phyloP scores from a whole-genome alignment of 2,797 vertebrate species.

The Rachycentron canadum region DNA sequence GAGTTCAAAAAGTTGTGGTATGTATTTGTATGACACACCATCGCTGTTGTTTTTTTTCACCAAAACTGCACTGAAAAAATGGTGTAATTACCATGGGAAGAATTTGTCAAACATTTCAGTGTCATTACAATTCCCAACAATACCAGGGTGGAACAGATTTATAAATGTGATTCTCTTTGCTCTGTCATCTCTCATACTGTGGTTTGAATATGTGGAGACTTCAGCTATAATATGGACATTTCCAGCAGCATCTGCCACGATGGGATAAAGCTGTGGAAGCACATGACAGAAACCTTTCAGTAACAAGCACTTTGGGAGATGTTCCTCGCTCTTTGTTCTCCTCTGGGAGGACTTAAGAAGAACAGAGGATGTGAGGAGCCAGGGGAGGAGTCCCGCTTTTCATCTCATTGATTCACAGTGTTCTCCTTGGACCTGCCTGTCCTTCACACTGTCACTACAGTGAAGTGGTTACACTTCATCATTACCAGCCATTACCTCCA shows the following conservation, averaged over 20 bases:
- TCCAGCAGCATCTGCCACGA: constrained; percentile 7
- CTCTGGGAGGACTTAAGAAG: constrained; percentile 36
- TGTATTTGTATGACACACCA: background rate
- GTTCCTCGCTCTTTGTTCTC: constrained; percentile 32
- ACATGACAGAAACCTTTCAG: constrained; percentile 28
- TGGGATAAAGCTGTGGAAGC: constrained; percentile 3
- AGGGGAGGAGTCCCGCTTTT: constrained; percentile 34
- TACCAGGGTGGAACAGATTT: background rate
- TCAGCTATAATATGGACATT: constrained; percentile 23
- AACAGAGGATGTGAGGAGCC: constrained; percentile 33
- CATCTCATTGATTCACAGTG: constrained; percentile 34
- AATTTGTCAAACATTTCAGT: background rate
- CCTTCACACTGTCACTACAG: constrained; percentile 44
- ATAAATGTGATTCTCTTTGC: background rate
- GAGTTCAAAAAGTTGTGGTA: background rate
- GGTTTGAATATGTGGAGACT: background rate
- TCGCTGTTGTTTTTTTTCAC: background rate
- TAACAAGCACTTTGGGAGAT: constrained; percentile 50
- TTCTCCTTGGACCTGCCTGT: constrained; percentile 44
- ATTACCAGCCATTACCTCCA: constrained; percentile 32
- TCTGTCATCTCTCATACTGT: background rate
- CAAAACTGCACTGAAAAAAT: background rate
- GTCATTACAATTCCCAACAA: background rate
- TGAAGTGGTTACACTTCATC: constrained; percentile 35
- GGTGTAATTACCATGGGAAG: background rate